A percentile compares a stretch with the other conserved stretches of the same genome.
These are phyloP conservation scores for Microcebus ravelobensis DNA, from an alignment of 2,113 vertebrate species.

Conservation along the genomic window DNA sequence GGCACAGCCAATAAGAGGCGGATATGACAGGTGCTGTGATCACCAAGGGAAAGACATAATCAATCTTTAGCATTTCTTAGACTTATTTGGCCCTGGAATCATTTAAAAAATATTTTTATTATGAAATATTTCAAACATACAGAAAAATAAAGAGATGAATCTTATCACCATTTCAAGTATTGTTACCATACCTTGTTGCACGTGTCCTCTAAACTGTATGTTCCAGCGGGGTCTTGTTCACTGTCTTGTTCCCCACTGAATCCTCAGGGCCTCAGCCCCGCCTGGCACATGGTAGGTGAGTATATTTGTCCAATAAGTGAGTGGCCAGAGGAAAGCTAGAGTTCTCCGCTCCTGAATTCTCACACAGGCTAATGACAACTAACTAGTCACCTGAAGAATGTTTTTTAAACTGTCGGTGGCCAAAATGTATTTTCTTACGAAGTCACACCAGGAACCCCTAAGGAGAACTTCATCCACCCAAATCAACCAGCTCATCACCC, in stretches of 20 bases:
- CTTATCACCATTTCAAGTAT: neutral
- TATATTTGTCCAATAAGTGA: neutral
- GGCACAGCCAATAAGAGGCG: neutral
- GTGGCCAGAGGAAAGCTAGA: neutral
- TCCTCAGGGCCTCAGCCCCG: neutral
- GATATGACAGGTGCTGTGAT: neutral
- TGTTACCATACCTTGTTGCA: neutral
- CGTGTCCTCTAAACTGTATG: neutral
- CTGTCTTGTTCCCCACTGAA: neutral
- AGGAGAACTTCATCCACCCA: neutral
- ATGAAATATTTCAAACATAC: neutral
- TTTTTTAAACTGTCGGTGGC: neutral
- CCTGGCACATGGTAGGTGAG: neutral
- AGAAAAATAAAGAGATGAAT: neutral
- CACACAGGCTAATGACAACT: neutral
- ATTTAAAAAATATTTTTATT: constrained; percentile 3
- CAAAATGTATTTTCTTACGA: constrained; percentile 42
- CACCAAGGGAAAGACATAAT: neutral
- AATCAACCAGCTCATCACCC: neutral
- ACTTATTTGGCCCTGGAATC: neutral
- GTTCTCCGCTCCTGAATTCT: neutral
- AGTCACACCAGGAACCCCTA: neutral
- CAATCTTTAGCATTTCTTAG: neutral
- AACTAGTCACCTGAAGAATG: neutral
- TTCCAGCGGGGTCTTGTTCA: neutral